Conservation (phyloP, 2,888 invertebrate species). For the Lepidocyrtinus sp. region DNA sequence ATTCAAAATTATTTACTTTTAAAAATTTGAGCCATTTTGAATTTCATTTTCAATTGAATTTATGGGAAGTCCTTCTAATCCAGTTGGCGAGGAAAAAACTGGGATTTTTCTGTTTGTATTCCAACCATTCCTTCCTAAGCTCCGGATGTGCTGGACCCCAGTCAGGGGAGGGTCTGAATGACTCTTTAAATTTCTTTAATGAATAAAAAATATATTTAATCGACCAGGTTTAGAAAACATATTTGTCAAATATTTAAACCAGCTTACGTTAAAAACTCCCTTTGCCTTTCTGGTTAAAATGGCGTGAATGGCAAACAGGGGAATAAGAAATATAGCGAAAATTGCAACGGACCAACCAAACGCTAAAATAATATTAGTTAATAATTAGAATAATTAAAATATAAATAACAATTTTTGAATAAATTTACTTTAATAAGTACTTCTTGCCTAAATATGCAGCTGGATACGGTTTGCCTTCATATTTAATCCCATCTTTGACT, state of each 20-base stretch:
- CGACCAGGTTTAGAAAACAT: background rate
- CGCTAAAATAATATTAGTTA: slow-evolving; percentile 24
- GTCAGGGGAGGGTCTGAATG: slow-evolving; percentile 47
- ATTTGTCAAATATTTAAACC: background rate
- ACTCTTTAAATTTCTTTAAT: slow-evolving; percentile 46
- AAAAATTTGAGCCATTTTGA: no score
- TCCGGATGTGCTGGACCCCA: slow-evolving; percentile 52
- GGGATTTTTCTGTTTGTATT: background rate
- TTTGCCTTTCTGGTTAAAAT: slow-evolving; percentile 40
- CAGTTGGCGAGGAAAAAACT: slow-evolving; percentile 19
- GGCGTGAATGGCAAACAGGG: slow-evolving; percentile 43
- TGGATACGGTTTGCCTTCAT: slow-evolving; percentile 28
- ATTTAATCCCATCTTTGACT: slow-evolving; percentile 19
- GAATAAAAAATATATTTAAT: background rate
- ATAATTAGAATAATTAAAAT: background rate
- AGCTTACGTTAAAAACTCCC: slow-evolving; percentile 43
- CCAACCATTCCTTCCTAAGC: slow-evolving; percentile 29
- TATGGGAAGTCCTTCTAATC: no score
- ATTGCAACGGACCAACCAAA: slow-evolving; percentile 50
- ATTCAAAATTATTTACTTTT: no score
- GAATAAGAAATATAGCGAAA: slow-evolving; percentile 48
- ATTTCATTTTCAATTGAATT: no score
- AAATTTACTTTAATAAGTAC: no score
- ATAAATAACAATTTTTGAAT: background rate
- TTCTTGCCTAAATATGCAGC: background rate